phyloP scores from a whole-genome alignment of 2,888 invertebrate species.

The Drosophila acutilabella region DNA sequence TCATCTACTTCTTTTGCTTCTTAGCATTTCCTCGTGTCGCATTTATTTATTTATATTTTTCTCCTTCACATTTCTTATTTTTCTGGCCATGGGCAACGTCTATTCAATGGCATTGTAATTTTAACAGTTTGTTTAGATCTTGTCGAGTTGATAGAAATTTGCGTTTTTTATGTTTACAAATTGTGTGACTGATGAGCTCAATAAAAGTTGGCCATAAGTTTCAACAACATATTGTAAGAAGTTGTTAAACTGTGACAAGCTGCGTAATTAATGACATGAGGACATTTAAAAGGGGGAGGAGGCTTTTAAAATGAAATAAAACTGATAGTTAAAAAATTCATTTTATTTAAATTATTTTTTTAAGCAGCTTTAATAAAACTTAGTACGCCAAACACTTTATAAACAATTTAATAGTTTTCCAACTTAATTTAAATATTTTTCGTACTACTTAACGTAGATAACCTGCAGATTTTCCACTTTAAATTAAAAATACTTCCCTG shows the following conservation, averaged over 20 bases:
- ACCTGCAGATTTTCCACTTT: not conserved
- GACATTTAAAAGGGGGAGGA: not conserved
- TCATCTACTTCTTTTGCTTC: too few relatives aligned
- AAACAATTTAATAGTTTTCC: too few relatives aligned
- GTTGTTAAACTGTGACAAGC: conserved; percentile 7
- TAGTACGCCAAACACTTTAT: too few relatives aligned
- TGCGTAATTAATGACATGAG: conserved; percentile 11
- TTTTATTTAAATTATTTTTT: too few relatives aligned
- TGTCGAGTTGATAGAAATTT: conserved; percentile 48
- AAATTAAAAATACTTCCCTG: not conserved
- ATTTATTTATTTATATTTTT: conserved; percentile 8
- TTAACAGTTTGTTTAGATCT: conserved; percentile 65
- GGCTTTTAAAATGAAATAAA: not conserved
- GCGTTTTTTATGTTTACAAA: conserved; percentile 53
- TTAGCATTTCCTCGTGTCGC: conserved; percentile 1
- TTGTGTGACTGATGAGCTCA: conserved; percentile 63
- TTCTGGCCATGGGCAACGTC: conserved; percentile 24
- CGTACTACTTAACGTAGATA: too few relatives aligned
- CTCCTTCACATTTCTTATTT: not conserved
- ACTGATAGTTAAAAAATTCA: not conserved
- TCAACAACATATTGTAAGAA: conserved; percentile 46
- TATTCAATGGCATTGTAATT: conserved; percentile 63
- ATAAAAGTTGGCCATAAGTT: conserved; percentile 32
- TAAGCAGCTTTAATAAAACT: too few relatives aligned
- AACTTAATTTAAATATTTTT: too few relatives aligned